Base-by-base conservation (phyloP, 2,888 invertebrate species). In the Erebia epiphron region DNA sequence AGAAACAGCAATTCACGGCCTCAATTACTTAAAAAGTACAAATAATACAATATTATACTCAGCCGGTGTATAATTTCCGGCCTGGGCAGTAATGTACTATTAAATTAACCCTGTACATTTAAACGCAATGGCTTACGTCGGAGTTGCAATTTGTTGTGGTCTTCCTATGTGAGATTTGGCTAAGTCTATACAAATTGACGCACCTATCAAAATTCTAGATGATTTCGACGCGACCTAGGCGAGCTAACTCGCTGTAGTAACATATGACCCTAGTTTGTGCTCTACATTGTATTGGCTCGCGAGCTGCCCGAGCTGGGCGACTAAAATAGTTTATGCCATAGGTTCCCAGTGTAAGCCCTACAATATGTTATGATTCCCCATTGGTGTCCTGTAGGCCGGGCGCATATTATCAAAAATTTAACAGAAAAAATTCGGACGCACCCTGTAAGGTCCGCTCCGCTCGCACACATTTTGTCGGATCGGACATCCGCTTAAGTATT, bases 211-310 rank as follows among this genome's bases (percentile, higher is more conserved):
- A 21, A 21, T 10, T 60, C 58, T 58, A 58, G n/a, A 26, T 41
- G 57, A 14, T 35, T 43, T n/a, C n/a, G 11, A 10, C 10, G 13
- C 54, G 13, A n/a, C 52, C 65, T 16, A 54, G 21, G 65, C 43
- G 54, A 52, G 43, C 56, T 35, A 41, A 7, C 13, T 16, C 35
- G 41, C 61, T 16, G 52, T 66, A 66, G 65, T 66, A 56, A 68
- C 62, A 62, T 43, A 41, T 35, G 62, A 63, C 68, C 43, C 63
- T 46, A 68, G 46, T 63, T 57, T 63, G 62, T 63, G 68, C 56
- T 43, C 62, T 43, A 43, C 43, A 35, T 35, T 16, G 54, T 43
- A 41, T 18, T 41, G 50, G 50, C 62, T 56, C 68, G 56, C 62
- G 43, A 46, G 63, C 46, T 46, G 26, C 52, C 49, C 52, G 56